Percentiles rank a stretch among this genome's conserved stretches.
phyloP scores from a whole-genome alignment of 2,113 vertebrate species.

The Hirundichthys speculiger region DNA sequence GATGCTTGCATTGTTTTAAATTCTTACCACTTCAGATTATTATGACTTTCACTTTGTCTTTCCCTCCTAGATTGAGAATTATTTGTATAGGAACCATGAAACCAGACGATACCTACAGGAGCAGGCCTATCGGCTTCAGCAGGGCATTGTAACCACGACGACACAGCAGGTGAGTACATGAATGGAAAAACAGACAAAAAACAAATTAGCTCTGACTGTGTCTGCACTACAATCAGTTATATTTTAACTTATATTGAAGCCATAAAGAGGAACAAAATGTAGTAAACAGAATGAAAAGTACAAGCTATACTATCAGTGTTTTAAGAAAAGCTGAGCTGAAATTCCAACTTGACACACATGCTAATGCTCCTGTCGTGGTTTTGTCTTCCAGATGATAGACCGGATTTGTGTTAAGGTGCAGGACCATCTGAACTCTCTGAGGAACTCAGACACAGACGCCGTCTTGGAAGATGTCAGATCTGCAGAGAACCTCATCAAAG shows the following conservation, averaged over 20 bases:
- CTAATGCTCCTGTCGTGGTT: background rate
- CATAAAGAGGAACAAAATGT: background rate
- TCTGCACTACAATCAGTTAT: background rate
- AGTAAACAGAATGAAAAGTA: background rate
- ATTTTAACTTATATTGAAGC: too few species aligned
- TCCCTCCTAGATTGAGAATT: slow-evolving; percentile 91
- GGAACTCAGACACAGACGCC: slow-evolving; percentile 85
- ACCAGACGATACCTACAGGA: slow-evolving; percentile 95
- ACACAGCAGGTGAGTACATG: slow-evolving; percentile 88
- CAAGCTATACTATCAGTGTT: background rate
- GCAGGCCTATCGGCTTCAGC: slow-evolving; percentile 95
- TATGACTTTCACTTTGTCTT: background rate
- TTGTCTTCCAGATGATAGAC: slow-evolving; percentile 90
- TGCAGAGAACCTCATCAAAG: slow-evolving; percentile 92
- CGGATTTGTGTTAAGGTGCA: slow-evolving; percentile 98
- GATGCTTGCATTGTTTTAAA: too few species aligned
- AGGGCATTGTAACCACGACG: slow-evolving; percentile 96
- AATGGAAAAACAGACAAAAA: background rate
- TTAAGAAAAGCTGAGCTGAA: too few species aligned
- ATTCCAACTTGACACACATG: too few species aligned
- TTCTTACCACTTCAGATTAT: background rate
- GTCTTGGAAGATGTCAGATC: slow-evolving; percentile 91
- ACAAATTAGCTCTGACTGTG: too few species aligned
- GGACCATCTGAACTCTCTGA: slow-evolving; percentile 96
- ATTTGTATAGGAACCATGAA: slow-evolving; percentile 95